Base-by-base conservation (phyloP, 2,888 invertebrate species). In the Lordiphosa andalusiaca region DNA sequence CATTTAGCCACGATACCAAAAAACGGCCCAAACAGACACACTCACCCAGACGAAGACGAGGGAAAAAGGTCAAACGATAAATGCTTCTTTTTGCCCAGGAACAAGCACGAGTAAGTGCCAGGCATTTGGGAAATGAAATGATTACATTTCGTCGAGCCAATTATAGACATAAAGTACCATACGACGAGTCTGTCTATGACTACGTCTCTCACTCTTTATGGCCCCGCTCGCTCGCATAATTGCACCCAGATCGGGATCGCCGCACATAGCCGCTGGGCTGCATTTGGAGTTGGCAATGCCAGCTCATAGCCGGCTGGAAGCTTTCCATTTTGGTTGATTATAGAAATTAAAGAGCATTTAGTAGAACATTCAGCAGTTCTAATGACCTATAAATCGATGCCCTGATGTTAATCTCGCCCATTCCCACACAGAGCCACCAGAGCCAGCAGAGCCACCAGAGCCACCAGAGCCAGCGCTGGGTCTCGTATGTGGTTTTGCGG, bases 1-100 rank as follows among this genome's bases (percentile, higher is more conserved):
- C 65, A 86, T 84, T 73, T 80, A 80, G 85, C 73, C 83, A 80
- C 73, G 72, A 60, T 66, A 73, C 85, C 83, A 75, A 80, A 77
- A 75, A 78, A 64, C 49, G 63, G 25, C 25, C 25, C 25, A 42
- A 53, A 53, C 49, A 60, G 10, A 57, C 36, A 51, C 39, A 37
- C 33, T 60, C 19, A 42, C 23, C 19, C 54, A 63, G 53, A 52
- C 36, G 36, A 19, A 52, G 30, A 54, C 36, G 9, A 47, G 23
- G 46, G 12, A 63, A 81, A 83, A 77, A 59, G 76, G 84, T 81
- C 84, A 84, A 62, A 77, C 69, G 84, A 77, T 47, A 46, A 44
- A 30, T n/a, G 23, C 37, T 25, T 53, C 25, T 16, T n/a, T n/a
- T n/a, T 41, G 52, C 52, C 16, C 13, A 39, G 21, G 30, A 37